These are phyloP conservation scores for Labia minor DNA, from an alignment of 2,888 invertebrate genomes.

Conservation along the genomic window DNA sequence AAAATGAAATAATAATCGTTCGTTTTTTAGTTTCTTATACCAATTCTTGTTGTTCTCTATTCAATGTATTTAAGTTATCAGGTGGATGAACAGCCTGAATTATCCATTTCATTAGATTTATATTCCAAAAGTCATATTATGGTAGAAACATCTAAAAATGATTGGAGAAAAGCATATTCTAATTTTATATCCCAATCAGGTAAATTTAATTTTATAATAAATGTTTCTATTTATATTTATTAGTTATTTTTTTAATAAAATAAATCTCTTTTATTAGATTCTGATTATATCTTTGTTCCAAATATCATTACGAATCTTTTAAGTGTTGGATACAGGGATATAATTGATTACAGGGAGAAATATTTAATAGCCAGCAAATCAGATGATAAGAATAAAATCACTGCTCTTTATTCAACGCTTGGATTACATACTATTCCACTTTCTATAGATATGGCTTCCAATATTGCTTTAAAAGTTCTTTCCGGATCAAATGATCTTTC, in stretches of 20 bases:
- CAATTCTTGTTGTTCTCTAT: neutral
- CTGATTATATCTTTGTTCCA: too few relatives aligned
- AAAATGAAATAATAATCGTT: constrained; percentile 2
- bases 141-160: neutral
- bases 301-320: constrained; percentile 38
- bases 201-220: neutral
- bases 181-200: neutral
- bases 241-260: too few relatives aligned
- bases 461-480: constrained; percentile 36
- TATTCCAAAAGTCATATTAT: neutral
- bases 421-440: constrained; percentile 44
- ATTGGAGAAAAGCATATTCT: neutral
- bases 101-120: neutral
- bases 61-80: neutral
- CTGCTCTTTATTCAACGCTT: constrained; percentile 39
- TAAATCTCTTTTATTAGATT: too few relatives aligned
- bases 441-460: constrained; percentile 41
- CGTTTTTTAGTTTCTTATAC: neutral
- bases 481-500: constrained; percentile 31
- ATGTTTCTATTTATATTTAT: too few relatives aligned
- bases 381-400: constrained; percentile 28
- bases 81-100: neutral
- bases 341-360: constrained; percentile 39
- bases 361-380: constrained; percentile 41
- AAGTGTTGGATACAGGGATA: constrained; percentile 32